phyloP scores from a whole-genome alignment of 2,113 vertebrate species.

The Lophura nycthemera region DNA sequence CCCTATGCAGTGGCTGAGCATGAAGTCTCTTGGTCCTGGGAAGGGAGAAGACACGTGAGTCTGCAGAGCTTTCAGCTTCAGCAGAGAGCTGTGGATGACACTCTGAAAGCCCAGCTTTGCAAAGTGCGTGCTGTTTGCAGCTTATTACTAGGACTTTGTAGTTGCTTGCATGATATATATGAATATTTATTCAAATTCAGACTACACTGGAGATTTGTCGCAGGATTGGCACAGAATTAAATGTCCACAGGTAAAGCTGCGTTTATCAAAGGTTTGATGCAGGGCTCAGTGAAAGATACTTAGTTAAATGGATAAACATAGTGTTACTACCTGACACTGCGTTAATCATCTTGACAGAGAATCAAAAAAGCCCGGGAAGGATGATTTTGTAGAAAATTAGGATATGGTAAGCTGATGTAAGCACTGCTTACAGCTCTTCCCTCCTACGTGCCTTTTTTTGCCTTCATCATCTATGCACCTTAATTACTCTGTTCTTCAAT shows the following conservation, averaged over 20 bases:
- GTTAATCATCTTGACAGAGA: neutral
- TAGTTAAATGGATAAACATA: neutral
- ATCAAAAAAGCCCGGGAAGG: neutral
- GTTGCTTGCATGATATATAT: neutral
- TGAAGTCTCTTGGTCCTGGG: neutral
- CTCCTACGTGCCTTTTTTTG: neutral
- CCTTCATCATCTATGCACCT: neutral
- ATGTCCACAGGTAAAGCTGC: neutral
- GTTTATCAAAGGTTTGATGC: neutral
- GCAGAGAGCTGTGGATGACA: neutral
- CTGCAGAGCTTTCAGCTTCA: neutral
- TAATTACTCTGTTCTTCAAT: neutral
- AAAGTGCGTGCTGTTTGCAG: too few species aligned
- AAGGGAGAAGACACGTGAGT: neutral
- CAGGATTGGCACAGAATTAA: neutral
- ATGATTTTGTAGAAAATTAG: neutral
- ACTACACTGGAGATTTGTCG: neutral
- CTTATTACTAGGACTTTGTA: neutral
- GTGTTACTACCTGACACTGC: neutral
- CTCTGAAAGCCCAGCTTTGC: neutral
- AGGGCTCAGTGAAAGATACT: neutral
- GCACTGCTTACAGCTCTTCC: neutral
- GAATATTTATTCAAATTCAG: neutral
- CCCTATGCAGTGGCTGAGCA: neutral
- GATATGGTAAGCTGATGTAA: neutral